Percentiles rank a stretch among this genome's conserved stretches.
phyloP scores from a whole-genome alignment of 2,113 vertebrate genomes.

The Butorides virescens region DNA sequence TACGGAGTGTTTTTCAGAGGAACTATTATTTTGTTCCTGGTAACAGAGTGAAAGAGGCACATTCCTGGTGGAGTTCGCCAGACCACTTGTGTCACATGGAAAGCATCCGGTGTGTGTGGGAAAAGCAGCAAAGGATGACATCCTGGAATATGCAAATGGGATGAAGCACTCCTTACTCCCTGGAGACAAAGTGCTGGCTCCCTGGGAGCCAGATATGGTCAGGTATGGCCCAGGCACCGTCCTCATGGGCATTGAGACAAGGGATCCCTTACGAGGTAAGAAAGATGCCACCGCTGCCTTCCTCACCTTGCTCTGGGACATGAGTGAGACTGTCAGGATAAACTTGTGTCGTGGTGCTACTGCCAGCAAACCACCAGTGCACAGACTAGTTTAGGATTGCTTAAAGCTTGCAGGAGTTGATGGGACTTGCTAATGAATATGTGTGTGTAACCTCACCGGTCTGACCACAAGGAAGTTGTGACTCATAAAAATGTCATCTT shows the following conservation, averaged over 20 bases:
- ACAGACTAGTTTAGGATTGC: not conserved
- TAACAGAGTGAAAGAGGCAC: conserved; percentile 70
- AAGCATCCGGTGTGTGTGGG: conserved; percentile 25
- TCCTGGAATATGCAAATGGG: conserved; percentile 70
- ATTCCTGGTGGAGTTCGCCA: conserved; percentile 82
- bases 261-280: conserved; percentile 75
- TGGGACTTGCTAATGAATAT: not conserved
- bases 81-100: not conserved
- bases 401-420: not conserved
- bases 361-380: not conserved
- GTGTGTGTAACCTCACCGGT: not conserved
- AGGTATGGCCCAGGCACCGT: conserved; percentile 83
- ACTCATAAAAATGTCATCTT: not conserved
- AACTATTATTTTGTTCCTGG: conserved; percentile 10
- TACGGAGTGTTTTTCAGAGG: not conserved
- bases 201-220: conserved; percentile 74
- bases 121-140: conserved; percentile 74
- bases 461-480: not conserved
- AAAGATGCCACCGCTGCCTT: not conserved
- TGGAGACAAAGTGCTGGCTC: conserved; percentile 86
- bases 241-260: conserved; percentile 65
- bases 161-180: conserved; percentile 65
- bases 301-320: not conserved
- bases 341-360: not conserved
- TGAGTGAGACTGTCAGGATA: not conserved